Conservation (phyloP, 2,113 vertebrate genomes). For the Epinephelus fuscoguttatus region DNA sequence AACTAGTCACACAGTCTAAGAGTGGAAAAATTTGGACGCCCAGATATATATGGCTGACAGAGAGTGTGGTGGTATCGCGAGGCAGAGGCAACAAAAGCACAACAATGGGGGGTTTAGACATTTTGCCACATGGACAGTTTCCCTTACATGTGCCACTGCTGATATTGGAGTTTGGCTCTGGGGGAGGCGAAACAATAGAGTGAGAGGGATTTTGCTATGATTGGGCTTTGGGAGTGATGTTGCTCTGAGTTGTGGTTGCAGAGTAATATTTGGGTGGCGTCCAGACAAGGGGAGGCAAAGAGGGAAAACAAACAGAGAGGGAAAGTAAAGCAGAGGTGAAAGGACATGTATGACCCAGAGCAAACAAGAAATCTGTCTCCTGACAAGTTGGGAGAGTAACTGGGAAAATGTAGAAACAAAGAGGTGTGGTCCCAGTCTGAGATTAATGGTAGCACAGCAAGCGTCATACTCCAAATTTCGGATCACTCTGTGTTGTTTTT, state of each 20-base stretch:
- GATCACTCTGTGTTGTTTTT: slow-evolving; percentile 5
- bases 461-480: background rate
- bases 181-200: slow-evolving; percentile 59
- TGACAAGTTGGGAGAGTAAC: background rate
- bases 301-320: slow-evolving; percentile 41
- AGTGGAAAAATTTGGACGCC: slow-evolving; percentile 72
- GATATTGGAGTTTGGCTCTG: slow-evolving; percentile 87
- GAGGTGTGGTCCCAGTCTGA: background rate
- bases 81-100: slow-evolving; percentile 81
- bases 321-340: slow-evolving; percentile 36
- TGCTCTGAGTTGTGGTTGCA: slow-evolving; percentile 29
- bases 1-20: slow-evolving; percentile 71
- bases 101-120: slow-evolving; percentile 85
- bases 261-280: slow-evolving; percentile 44
- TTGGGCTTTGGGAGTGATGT: slow-evolving; percentile 74
- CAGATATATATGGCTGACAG: slow-evolving; percentile 83
- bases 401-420: slow-evolving; percentile 8
- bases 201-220: slow-evolving; percentile 87
- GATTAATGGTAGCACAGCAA: background rate
- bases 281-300: slow-evolving; percentile 37
- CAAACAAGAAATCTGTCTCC: slow-evolving; percentile 19
- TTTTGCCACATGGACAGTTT: slow-evolving; percentile 89
- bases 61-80: slow-evolving; percentile 54
- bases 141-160: slow-evolving; percentile 82
- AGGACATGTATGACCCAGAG: background rate